Evolutionary conservation across 2,113 vertebrate species (phyloP), one percentile per base, ranked within the genome.

Genomic region (Lethenteron camtschaticum): DNA sequence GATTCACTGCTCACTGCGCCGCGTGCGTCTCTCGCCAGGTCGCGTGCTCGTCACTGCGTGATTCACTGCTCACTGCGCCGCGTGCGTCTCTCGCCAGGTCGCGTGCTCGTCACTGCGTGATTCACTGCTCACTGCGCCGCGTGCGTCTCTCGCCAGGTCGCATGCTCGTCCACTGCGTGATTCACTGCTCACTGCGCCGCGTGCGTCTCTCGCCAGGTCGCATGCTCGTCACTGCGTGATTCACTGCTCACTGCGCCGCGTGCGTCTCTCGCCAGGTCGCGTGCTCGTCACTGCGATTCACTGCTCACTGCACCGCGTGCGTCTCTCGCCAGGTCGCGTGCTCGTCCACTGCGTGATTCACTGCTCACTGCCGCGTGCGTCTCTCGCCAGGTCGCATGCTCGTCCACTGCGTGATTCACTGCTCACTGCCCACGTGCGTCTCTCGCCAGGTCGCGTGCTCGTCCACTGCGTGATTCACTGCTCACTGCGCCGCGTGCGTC

Each of bases 251-350:
- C 24, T 24, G 24, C 24, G 4, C 24, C 24, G 4, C 24, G 24
- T 24, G 1, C 1, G 24, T 24, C 24, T 24, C 24, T 24, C 24
- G 24, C 24, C 60, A 66, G 76, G 76, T 14, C 70, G 75, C 60
- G 73, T 74, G 11, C 71, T 77, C 56, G 74, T 77, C 76, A 77
- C 57, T 77, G 76, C 2, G 75, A 75, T 75, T 2, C 75, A 75
- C 6, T 71, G 76, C 1, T 41, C 41, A 7, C 41, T 41, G 41
- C 41, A 41, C 41, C 41, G 41, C 41, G 41, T 41, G 41, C 41
- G 41, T 41, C 41, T 41, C 41, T 41, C n/a, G n/a, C n/a, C n/a
- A n/a, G n/a, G n/a, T n/a, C n/a, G n/a, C n/a, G 75, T 74, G 11
- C 71, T 77, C 56, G 74, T 77, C 12, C 76, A 77, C 57, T 77